Evolutionary conservation across 2,797 vertebrate species (phyloP), one percentile per base, ranked within the genome.

Genomic region (Hybognathus amarus): DNA sequence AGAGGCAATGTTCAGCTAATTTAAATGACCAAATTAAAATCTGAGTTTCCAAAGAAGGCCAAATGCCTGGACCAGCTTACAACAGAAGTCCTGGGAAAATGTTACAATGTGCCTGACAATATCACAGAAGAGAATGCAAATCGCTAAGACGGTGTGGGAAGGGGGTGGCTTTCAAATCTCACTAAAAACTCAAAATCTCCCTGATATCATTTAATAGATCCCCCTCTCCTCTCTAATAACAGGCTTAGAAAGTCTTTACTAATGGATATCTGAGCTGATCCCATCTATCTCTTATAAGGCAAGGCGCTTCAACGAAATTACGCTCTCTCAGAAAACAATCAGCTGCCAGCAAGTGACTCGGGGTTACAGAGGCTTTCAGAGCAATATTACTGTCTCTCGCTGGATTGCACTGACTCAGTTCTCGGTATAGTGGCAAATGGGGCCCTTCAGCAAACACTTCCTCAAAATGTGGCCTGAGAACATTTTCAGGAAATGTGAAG

Each of bases 171-270:
- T 74, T 79, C 80, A 87, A 87, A 83, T 78, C 83, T 63, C 24
- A 54, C 63, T 59, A 77, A 74, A 78, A 87, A 82, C 45, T 87
- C n/a, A 81, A 36, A 40, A 74, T 85, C 80, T 83, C 47, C 68
- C 52, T 78, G 36, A 89, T 82, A 85, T 87, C 74, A 47, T 42
- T 82, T 71, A 74, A 70, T 71, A 79, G 64, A 85, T 85, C 85
- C 69, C 40, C 52, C 61, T 77, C 69, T 64, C 52, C 45, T 47
- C 42, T 40, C 45, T 86, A 78, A 84, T 86, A 79, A 86, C 68
- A 88, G 80, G 79, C 85, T 88, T 87, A 86, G 67, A 86, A 83
- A 64, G 78, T 67, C 56, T 68, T 80, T 80, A 61, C 85, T 83
- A 79, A 84, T 77, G 82, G 85, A 83, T 82, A 69, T 78, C 45